These are phyloP conservation scores for Symphodus melops DNA, from an alignment of 2,113 vertebrate species.

Conservation along the genomic window DNA sequence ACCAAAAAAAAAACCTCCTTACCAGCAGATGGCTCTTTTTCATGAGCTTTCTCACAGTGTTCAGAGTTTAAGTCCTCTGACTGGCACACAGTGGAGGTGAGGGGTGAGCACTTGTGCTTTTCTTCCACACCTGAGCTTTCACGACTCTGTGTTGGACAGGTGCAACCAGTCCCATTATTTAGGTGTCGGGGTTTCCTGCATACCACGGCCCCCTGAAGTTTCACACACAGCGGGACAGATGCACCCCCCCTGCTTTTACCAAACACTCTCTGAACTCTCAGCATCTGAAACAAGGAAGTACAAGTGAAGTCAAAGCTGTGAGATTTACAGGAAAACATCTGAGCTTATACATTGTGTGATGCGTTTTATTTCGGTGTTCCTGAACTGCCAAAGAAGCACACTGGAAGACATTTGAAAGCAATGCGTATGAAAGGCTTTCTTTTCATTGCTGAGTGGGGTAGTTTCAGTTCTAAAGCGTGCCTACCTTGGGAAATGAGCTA, in stretches of 20 bases:
- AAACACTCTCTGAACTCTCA: conserved; percentile 85
- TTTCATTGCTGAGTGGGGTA: conserved; percentile 27
- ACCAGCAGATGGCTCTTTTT: conserved; percentile 46
- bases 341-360: background rate
- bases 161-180: conserved; percentile 10
- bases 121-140: conserved; percentile 8
- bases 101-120: background rate
- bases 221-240: conserved; percentile 88
- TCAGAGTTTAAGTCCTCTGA: conserved; percentile 6
- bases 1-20: background rate
- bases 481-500: conserved; percentile 87
- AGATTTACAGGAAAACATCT: conserved; percentile 4
- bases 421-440: conserved; percentile 8
- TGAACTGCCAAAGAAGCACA: conserved; percentile 10
- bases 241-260: conserved; percentile 83
- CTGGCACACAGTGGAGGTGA: conserved; percentile 13
- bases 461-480: conserved; percentile 15
- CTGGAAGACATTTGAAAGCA: conserved; percentile 1
- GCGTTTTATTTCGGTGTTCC: background rate
- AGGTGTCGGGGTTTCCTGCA: conserved; percentile 61
- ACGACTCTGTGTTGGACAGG: conserved; percentile 16
- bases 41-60: conserved; percentile 1
- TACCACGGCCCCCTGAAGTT: conserved; percentile 81
- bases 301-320: conserved; percentile 12
- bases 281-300: conserved; percentile 73